Percentiles rank a stretch among this genome's conserved stretches.
These are phyloP conservation scores for Macrosteles quadrilineatus DNA, from an alignment of 1,140 invertebrate genomes.

Conservation along the genomic window DNA sequence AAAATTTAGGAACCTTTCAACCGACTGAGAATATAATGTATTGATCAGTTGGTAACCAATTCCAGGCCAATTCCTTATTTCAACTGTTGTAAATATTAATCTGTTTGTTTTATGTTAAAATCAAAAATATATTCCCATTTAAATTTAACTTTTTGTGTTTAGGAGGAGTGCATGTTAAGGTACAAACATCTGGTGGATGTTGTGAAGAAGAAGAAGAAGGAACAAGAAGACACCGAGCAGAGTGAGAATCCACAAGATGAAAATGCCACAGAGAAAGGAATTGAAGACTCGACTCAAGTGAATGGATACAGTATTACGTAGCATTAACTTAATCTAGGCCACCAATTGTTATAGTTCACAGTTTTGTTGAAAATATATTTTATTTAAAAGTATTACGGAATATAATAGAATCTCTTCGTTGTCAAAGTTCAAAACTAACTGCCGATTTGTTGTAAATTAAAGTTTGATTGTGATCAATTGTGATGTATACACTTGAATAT, in stretches of 20 bases:
- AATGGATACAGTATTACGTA: not conserved
- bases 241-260: not conserved
- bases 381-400: not conserved
- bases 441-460: too few relatives aligned
- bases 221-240: constrained; percentile 40
- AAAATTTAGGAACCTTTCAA: too few relatives aligned
- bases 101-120: too few relatives aligned
- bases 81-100: too few relatives aligned
- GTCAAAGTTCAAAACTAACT: too few relatives aligned
- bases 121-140: constrained; percentile 23
- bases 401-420: too few relatives aligned
- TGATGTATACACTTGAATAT: too few relatives aligned
- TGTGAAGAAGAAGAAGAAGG: constrained; percentile 75
- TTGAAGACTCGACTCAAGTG: not conserved
- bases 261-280: not conserved
- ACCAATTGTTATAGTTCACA: not conserved
- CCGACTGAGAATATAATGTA: too few relatives aligned
- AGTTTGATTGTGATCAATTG: too few relatives aligned
- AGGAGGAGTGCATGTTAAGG: constrained; percentile 89
- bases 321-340: not conserved
- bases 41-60: too few relatives aligned
- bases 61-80: too few relatives aligned
- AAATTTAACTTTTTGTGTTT: constrained; percentile 47
- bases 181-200: constrained; percentile 88
- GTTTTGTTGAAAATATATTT: not conserved